phyloP scores from a whole-genome alignment of 2,888 invertebrate genomes.

The Apoda limacodes region DNA sequence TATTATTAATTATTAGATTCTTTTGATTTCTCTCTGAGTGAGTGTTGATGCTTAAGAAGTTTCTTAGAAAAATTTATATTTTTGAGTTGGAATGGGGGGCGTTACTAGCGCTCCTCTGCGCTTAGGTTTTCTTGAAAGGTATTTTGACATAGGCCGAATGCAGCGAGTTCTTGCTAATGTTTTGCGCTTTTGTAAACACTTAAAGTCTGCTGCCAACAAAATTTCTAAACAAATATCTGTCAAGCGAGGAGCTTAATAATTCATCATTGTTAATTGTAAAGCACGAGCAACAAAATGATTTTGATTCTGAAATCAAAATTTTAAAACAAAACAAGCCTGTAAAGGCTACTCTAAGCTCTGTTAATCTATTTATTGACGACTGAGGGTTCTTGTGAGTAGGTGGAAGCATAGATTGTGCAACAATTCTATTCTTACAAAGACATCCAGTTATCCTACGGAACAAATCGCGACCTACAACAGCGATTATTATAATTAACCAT shows the following conservation, averaged over 20 bases:
- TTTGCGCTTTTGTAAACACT: not conserved
- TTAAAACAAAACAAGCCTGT: not conserved
- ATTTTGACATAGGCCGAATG: slow-evolving; percentile 1
- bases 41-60: no score
- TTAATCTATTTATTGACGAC: slow-evolving; percentile 1
- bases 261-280: not conserved
- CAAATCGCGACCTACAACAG: not conserved
- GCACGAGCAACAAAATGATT: not conserved
- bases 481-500: not conserved
- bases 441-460: not conserved
- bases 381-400: not conserved
- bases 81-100: not conserved
- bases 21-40: no score
- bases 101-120: not conserved
- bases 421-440: not conserved
- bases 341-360: not conserved
- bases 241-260: not conserved
- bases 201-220: not conserved
- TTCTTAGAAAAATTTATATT: no score
- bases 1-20: no score
- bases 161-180: slow-evolving; percentile 1
- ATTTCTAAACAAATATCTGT: not conserved
- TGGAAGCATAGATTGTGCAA: not conserved
- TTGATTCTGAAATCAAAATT: not conserved
- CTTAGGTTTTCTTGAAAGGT: not conserved